These are phyloP conservation scores for Henricia sp. DNA, from an alignment of 53 echinoderm and acorn worm species.

Conservation along the genomic window DNA sequence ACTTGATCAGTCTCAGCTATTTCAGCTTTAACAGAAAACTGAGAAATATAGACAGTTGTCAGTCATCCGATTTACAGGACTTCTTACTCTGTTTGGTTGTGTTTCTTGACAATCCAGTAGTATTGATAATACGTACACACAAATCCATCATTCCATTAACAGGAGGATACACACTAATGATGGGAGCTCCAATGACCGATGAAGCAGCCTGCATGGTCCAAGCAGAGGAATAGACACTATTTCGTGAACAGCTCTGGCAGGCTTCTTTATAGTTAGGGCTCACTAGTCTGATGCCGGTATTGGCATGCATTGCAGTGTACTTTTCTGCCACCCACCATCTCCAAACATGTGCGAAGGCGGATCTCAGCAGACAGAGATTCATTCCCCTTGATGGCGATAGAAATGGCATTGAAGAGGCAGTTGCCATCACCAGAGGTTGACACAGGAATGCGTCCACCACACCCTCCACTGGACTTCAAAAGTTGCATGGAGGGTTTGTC, in stretches of 20 bases:
- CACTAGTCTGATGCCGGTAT: conserved; percentile 1
- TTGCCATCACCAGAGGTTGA: conserved; percentile 42
- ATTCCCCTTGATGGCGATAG: conserved; percentile 40
- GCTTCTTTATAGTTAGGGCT: conserved; percentile 35
- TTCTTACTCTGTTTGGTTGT: too few species aligned
- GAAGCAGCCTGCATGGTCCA: conserved; percentile 64
- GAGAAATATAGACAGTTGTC: too few species aligned
- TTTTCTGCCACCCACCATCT: conserved; percentile 4
- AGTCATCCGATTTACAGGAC: too few species aligned
- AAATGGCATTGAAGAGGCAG: conserved; percentile 63
- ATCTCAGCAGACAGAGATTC: conserved; percentile 52
- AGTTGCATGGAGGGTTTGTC: background rate
- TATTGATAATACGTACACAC: conserved; percentile 30
- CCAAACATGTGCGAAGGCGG: conserved; percentile 41
- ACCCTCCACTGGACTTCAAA: background rate
- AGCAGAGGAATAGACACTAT: conserved; percentile 57
- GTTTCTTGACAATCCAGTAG: too few species aligned
- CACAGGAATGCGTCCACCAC: background rate
- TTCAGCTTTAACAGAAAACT: too few species aligned
- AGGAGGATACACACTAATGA: conserved; percentile 52
- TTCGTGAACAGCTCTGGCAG: background rate
- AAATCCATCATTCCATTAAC: conserved; percentile 39
- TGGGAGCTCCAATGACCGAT: conserved; percentile 32
- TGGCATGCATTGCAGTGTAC: background rate
- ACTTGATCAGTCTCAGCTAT: too few species aligned